Evolutionary conservation across 2,797 vertebrate genomes (phyloP).

Genomic region (Acomys russatus): DNA sequence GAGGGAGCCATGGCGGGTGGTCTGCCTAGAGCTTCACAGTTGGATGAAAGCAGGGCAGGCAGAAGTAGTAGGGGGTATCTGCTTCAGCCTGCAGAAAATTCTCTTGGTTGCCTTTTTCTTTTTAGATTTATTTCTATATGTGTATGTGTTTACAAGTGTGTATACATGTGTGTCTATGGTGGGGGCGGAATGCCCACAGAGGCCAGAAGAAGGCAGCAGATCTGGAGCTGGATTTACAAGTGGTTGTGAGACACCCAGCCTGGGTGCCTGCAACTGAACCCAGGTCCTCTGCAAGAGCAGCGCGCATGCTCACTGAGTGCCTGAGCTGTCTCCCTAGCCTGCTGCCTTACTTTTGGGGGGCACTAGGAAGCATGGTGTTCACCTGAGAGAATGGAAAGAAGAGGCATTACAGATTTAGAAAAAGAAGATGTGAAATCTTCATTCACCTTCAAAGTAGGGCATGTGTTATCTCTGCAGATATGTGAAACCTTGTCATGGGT

Average conservation of each 20-base stretch:
- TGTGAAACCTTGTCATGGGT: not conserved
- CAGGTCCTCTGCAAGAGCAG: not conserved
- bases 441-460: not conserved
- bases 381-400: slow-evolving; percentile 23
- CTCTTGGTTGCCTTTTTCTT: not conserved
- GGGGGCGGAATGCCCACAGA: not conserved
- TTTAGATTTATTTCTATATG: not conserved
- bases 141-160: not conserved
- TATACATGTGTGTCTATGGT: not conserved
- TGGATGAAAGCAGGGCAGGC: not conserved
- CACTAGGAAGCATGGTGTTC: slow-evolving; percentile 13
- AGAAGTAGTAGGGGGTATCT: not conserved
- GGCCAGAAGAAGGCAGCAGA: not conserved
- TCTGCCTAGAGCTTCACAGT: not conserved
- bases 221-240: not conserved
- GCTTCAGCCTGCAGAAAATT: not conserved
- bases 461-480: not conserved
- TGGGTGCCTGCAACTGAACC: not conserved
- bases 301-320: not conserved
- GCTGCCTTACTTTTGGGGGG: slow-evolving; percentile 12
- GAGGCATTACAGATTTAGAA: not conserved
- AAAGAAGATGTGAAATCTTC: not conserved
- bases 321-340: not conserved
- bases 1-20: no score
- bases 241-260: not conserved